phyloP scores from a whole-genome alignment of 2,888 invertebrate genomes.

The Zhuqinia jingwanae region DNA sequence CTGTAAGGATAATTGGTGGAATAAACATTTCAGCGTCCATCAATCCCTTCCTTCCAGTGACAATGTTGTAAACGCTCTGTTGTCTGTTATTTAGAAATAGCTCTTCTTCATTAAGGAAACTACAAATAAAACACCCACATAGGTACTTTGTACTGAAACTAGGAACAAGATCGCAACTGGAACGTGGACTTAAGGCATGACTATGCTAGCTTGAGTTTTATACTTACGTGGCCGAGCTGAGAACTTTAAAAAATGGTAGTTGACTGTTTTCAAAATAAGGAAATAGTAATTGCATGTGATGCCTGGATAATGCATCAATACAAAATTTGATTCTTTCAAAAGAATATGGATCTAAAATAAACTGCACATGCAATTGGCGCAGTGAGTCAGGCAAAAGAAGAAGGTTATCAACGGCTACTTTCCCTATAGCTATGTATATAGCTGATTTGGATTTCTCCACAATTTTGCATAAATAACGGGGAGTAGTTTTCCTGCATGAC shows the following conservation, averaged over 20 bases:
- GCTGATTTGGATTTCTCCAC: constrained; percentile 72
- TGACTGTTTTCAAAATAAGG: constrained; percentile 66
- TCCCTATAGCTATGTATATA: constrained; percentile 71
- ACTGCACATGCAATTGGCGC: constrained; percentile 73
- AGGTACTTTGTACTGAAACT: not conserved
- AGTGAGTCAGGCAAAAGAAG: constrained; percentile 57
- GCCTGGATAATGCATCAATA: constrained; percentile 64
- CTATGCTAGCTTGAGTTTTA: not conserved
- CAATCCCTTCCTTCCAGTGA: constrained; percentile 58
- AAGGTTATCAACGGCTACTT: constrained; percentile 70
- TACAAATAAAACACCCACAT: not conserved
- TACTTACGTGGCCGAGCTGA: constrained; percentile 46
- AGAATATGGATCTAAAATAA: constrained; percentile 69
- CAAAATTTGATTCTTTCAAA: constrained; percentile 64
- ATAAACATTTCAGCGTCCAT: constrained; percentile 79
- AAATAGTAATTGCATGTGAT: constrained; percentile 74
- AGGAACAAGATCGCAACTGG: not conserved
- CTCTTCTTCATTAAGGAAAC: constrained; percentile 73
- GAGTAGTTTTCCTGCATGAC: constrained; percentile 49
- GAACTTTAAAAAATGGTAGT: constrained; percentile 53
- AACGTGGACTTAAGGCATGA: not conserved
- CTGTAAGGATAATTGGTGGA: constrained; percentile 88
- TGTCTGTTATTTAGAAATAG: constrained; percentile 73
- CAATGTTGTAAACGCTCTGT: constrained; percentile 72
- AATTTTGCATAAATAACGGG: constrained; percentile 74